Evolutionary conservation across 2,797 vertebrate genomes (phyloP).

Genomic region (Danio aesculapii): DNA sequence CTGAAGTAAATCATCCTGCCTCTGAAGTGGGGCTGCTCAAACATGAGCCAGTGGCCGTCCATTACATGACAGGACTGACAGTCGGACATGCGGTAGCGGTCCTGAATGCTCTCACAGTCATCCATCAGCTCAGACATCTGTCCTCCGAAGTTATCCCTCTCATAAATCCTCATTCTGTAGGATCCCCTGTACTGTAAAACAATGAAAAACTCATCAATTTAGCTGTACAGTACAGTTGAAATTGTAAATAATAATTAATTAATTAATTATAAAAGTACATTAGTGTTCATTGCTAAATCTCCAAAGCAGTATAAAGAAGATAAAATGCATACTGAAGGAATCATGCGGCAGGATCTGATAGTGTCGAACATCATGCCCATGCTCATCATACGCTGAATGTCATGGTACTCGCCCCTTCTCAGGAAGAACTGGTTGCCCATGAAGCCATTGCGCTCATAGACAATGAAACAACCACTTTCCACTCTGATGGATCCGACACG

Average conservation of each 20-base stretch:
- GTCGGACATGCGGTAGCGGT: constrained; percentile 74
- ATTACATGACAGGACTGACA: constrained; percentile 77
- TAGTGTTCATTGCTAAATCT: neutral
- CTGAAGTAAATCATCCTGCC: constrained; percentile 79
- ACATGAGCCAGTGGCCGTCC: constrained; percentile 82
- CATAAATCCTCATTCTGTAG: constrained; percentile 79
- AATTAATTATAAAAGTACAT: too few species aligned
- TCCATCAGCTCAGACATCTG: constrained; percentile 77
- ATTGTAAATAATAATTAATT: neutral
- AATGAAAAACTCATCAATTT: neutral
- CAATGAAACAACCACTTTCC: constrained; percentile 81
- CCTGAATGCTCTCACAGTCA: constrained; percentile 76
- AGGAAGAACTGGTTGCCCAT: constrained; percentile 79
- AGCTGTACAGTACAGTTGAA: neutral
- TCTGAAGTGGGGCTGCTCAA: constrained; percentile 78
- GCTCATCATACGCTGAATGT: constrained; percentile 80
- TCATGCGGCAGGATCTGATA: constrained; percentile 80
- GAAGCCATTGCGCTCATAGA: constrained; percentile 78
- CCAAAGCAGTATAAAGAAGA: neutral
- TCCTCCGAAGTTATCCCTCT: constrained; percentile 77
- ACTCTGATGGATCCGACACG: constrained; percentile 79
- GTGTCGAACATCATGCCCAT: constrained; percentile 77
- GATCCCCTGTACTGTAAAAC: constrained; percentile 73
- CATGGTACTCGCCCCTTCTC: constrained; percentile 79
- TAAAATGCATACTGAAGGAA: constrained; percentile 72